A percentile compares a stretch with the other conserved stretches of the same genome.
Evolutionary conservation across 2,113 vertebrate species (phyloP).

Genomic region (Lasiurus cinereus): DNA sequence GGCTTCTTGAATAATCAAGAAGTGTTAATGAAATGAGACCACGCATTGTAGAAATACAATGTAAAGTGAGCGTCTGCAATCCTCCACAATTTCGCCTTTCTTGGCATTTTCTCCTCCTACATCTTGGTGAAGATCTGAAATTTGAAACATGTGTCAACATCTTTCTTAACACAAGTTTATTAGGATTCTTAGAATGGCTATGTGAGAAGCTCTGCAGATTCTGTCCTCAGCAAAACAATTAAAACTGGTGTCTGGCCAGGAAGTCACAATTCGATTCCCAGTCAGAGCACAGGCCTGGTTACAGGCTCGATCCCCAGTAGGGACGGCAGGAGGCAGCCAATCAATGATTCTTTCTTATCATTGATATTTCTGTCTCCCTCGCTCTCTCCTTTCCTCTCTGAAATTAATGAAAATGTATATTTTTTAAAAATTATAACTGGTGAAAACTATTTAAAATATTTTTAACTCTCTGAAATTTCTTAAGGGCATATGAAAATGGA

Average conservation of each 20-base stretch:
- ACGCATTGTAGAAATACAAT: slow-evolving; percentile 64
- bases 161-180: background rate
- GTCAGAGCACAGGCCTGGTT: no score
- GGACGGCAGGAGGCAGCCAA: no score
- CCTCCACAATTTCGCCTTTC: background rate
- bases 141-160: background rate
- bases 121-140: slow-evolving; percentile 24
- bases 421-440: background rate
- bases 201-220: background rate
- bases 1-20: slow-evolving; percentile 57
- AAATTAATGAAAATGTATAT: no score
- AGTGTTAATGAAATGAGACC: slow-evolving; percentile 69
- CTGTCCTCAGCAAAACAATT: slow-evolving; percentile 17
- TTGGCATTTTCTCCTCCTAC: background rate
- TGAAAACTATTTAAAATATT: background rate
- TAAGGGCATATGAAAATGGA: background rate
- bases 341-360: no score
- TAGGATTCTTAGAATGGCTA: background rate
- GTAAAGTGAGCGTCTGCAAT: slow-evolving; percentile 5
- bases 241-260: background rate
- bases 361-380: no score
- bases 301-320: no score
- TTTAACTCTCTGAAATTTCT: slow-evolving; percentile 27
- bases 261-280: no score
- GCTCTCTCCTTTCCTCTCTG: no score